Evolutionary conservation across 2,113 vertebrate species (phyloP).

Genomic region (Antechinus stuartii): DNA sequence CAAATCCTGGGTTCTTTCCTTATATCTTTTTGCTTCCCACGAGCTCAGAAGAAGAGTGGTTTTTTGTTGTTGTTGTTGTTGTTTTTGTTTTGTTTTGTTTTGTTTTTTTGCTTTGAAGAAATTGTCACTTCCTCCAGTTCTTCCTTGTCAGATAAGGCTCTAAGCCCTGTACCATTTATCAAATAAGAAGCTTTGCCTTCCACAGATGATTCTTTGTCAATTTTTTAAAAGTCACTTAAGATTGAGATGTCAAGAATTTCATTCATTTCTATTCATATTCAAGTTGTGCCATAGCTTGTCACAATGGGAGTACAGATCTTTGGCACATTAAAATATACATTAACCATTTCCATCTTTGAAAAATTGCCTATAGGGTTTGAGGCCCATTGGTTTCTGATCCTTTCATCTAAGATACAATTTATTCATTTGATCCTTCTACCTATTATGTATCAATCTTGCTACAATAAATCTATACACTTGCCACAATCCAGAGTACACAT

Average conservation of each 20-base stretch:
- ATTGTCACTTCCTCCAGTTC: background rate
- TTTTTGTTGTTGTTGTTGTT: too few species aligned
- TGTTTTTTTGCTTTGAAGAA: background rate
- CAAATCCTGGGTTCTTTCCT: background rate
- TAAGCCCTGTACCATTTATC: background rate
- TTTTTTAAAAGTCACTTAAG: background rate
- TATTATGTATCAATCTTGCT: background rate
- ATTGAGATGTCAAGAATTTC: background rate
- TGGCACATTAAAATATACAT: background rate
- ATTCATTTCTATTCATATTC: slow-evolving; percentile 5
- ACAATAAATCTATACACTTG: background rate
- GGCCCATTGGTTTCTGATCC: background rate
- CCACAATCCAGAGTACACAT: background rate
- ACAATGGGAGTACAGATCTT: background rate
- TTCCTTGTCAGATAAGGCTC: background rate
- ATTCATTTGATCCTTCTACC: background rate
- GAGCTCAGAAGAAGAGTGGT: background rate
- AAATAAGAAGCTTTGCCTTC: background rate
- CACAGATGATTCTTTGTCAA: background rate
- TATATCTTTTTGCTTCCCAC: background rate
- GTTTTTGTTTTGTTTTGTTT: too few species aligned
- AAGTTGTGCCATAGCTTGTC: background rate
- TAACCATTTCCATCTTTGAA: background rate
- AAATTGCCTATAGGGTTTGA: background rate
- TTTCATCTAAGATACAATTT: background rate